Percentiles rank a stretch among this genome's conserved stretches.
These are phyloP conservation scores for Reticulitermes lucifugus DNA, from an alignment of 2,888 invertebrate genomes.

Conservation along the genomic window DNA sequence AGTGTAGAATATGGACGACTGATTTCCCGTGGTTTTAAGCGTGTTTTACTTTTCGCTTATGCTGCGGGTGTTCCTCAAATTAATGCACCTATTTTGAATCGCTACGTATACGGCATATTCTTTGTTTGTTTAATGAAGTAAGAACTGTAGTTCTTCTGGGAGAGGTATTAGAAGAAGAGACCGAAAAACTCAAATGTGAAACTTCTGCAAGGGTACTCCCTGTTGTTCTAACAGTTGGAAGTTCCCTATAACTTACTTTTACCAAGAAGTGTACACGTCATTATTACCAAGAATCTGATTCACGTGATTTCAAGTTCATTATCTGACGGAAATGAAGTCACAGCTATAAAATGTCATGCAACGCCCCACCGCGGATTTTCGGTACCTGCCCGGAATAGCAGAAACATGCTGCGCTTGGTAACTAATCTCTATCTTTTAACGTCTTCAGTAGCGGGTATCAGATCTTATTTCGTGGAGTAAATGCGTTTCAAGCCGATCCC, in stretches of 20 bases:
- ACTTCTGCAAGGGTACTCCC: not conserved
- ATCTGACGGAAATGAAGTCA: not conserved
- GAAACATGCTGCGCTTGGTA: no score
- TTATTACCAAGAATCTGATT: not conserved
- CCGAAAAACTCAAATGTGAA: not conserved
- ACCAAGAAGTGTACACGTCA: not conserved
- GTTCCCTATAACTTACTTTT: not conserved
- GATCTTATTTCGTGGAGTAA: no score
- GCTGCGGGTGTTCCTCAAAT: no score
- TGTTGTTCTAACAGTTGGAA: not conserved
- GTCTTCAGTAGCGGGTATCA: no score
- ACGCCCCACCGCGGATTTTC: no score
- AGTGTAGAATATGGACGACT: no score
- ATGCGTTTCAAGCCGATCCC: no score
- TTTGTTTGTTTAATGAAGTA: not conserved
- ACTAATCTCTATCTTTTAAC: no score
- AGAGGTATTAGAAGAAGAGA: not conserved
- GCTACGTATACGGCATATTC: not conserved
- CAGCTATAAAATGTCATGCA: no score
- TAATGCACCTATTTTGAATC: not conserved
- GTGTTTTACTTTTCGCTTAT: no score
- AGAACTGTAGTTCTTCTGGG: not conserved
- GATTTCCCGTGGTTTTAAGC: no score
- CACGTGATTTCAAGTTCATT: not conserved
- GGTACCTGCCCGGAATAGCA: no score